Base-by-base conservation (phyloP, 35 echinoderm and acorn worm genomes). In the Apostichopus parvimensis region DNA sequence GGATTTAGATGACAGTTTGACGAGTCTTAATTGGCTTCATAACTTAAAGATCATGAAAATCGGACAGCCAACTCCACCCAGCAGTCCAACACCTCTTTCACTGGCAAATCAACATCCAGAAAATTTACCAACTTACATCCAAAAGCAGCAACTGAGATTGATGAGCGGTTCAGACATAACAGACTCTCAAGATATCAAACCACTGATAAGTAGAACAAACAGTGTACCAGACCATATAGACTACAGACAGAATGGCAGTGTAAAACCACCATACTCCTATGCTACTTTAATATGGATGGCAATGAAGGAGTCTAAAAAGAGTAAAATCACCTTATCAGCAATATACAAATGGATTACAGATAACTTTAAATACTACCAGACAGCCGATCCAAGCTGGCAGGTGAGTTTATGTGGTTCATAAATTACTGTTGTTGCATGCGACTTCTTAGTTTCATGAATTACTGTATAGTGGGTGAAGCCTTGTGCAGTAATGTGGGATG, bases 321-420 rank as follows among this genome's bases (percentile, higher is more conserved):
- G 94, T 70, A 99, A 99, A 92, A 99, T 99, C 88, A 99, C 97
- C 70, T 90, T 99, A 54, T 96, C 97, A 53, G 93, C 97, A 45
- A 99, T 99, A 82, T 99, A 99, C 59, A 99, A 99, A 77, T 99
- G 97, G 97, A 99, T 99, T 13, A 95, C 93, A 22, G 95, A 99
- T 6, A 99, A 99, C 87, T 99, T 96, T 83, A 99, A 96, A 92
- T 99, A 95, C 78, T 99, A 99, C 78, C 93, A 95, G 84, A 93
- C 88, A 20, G 97, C 97, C n/a, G 97, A 99, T 56, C 97, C 97
- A 56, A 99, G 97, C 20, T 99, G 97, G 97, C 97, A 99, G 97
- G 97, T 99, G 90, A 93, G 92, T 13, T 62, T 60, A 80, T 25
- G 21, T 14, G 13, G 24, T 82, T 82, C 4, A 53, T 45, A 45